Evolutionary conservation across 2,888 invertebrate species (phyloP).

Genomic region (Odontothrips loti): DNA sequence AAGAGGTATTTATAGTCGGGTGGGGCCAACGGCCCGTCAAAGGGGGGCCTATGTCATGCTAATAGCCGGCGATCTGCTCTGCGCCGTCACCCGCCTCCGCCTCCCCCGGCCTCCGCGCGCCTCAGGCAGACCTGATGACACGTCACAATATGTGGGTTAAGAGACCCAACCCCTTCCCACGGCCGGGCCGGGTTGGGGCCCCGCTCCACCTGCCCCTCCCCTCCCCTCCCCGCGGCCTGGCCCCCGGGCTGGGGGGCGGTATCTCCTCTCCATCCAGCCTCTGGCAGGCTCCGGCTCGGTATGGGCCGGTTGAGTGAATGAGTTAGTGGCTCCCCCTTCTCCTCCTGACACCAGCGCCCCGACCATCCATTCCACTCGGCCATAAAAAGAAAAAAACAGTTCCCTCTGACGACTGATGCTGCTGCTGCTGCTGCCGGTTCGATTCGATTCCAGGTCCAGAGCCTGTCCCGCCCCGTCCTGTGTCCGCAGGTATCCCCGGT

Average conservation of each 20-base stretch:
- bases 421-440: too few relatives aligned
- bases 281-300: too few relatives aligned
- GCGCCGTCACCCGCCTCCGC: too few relatives aligned
- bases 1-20: not conserved
- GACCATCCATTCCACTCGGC: too few relatives aligned
- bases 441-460: too few relatives aligned
- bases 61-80: not conserved
- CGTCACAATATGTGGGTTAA: constrained; percentile 22
- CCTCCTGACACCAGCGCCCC: too few relatives aligned
- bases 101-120: not conserved
- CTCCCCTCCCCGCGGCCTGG: not conserved
- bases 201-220: not conserved
- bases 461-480: too few relatives aligned
- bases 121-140: not conserved
- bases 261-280: too few relatives aligned
- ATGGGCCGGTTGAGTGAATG: not conserved
- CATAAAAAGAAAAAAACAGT: too few relatives aligned
- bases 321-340: not conserved
- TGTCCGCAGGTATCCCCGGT: too few relatives aligned
- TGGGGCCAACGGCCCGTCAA: not conserved
- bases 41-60: not conserved
- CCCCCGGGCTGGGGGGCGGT: not conserved
- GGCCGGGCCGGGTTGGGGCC: too few relatives aligned
- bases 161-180: not conserved
- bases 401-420: too few relatives aligned